Base-by-base conservation (phyloP, 2,113 vertebrate species). In the Tyrannus savana region DNA sequence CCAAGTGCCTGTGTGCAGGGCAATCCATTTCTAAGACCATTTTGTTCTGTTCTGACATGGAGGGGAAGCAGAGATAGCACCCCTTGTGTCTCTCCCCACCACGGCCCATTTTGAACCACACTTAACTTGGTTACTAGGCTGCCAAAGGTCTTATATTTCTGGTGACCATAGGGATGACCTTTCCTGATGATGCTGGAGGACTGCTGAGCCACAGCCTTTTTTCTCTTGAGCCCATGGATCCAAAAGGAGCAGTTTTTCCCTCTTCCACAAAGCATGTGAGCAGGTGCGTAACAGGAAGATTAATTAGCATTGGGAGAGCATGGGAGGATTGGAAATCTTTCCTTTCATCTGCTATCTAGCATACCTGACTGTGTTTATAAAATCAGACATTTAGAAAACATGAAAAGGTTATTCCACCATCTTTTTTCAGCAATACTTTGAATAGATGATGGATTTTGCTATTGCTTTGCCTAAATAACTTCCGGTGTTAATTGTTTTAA, bases 1-100 rank as follows among this genome's bases (percentile, higher is more conserved):
- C 14, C 1, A 2, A 75, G 19, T 16, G 12, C 11, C 11, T 50
- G 12, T 3, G 1, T 30, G 35, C 0, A 6, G 47, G 23, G 39
- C 31, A 86, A 53, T 19, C 19, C 24, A 60, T 41, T 64, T 73
- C 46, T 49, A 60, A 80, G 18, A 30, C n/a, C 1, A 3, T n/a
- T 71, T 58, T 23, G 3, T 37, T 77, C 59, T 86, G 12, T 47
- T 67, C 35, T 81, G 39, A 52, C 21, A 13, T 1, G 7, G 23
- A 75, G 22, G 6, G 4, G 42, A 31, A 84, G 52, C 27, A 82
- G 33, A 75, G 9, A 12, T 58, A 30, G 5, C 24, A 67, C 30
- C 21, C 11, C 39, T 46, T 42, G 9, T 9, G 12, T 41, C 27
- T 74, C 12, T 84, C 47, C 17, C 23, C 13, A 53, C 28, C 35